Base-by-base conservation (phyloP, 2,113 vertebrate genomes). In the Leucopternis melanops region DNA sequence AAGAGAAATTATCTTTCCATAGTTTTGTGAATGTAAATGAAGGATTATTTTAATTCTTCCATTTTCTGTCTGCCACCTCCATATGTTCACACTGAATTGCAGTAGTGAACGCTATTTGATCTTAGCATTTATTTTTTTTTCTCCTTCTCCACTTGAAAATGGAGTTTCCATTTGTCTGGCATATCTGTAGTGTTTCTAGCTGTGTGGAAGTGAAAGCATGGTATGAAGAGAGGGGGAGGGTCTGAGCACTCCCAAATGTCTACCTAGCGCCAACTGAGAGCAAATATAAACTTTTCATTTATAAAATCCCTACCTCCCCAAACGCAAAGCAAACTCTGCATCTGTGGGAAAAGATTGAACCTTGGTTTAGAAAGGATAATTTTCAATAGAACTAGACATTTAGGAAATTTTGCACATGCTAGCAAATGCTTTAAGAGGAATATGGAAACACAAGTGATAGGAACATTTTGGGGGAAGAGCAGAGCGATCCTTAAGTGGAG, bases 41-140 rank as follows among this genome's bases (percentile, higher is more conserved):
- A 70, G 74, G 73, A 94, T 94, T 89, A 89, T 71, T 94, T 97
- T 90, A 96, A 80, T 82, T 95, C 81, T 62, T 90, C 74, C 89
- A 86, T 84, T 91, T 92, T 96, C 61, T 67, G 59, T 71, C 94
- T 93, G 86, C 84, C 89, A 95, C 19, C 95, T 95, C 96, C 88
- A 96, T 92, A 87, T 97, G 71, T 31, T 81, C 72, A 50, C 42
- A 71, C 75, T 95, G 93, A 97, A 94, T 73, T 94, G 67, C 67
- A 65, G 86, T 13, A 91, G 27, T 25, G 54, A 83, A 88, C 2
- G 4, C 29, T 49, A 40, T 62, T 29, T 75, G 31, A 75, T 62
- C 54, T 75, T 66, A 58, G 23, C 4, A 5, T 40, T n/a, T 34
- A 19, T 85, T 10, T 9, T 40, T 38, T 27, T 31, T 15, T 11